Percentiles rank a stretch among this genome's conserved stretches.
Conservation (phyloP, 2,113 vertebrate species). For the Phasianus colchicus region DNA sequence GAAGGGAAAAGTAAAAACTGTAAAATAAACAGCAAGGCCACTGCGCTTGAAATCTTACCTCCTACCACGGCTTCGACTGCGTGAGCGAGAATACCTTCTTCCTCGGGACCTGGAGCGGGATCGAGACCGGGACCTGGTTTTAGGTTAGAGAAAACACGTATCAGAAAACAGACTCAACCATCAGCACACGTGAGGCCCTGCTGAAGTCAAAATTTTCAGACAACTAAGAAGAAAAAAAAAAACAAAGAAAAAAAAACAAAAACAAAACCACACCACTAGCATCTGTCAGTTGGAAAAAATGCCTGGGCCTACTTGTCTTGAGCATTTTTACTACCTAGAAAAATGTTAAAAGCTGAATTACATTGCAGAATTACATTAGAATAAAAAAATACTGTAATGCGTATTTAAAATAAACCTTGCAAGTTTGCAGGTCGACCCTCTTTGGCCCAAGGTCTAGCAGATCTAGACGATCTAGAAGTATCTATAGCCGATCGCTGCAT, state of each 20-base stretch:
- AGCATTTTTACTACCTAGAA: constrained; percentile 84
- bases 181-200: constrained; percentile 63
- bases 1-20: accelerated
- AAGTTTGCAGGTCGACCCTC: constrained; percentile 95
- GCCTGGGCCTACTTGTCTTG: constrained; percentile 79
- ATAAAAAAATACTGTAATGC: constrained; percentile 89
- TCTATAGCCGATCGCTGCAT: constrained; percentile 95
- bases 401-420: constrained; percentile 98
- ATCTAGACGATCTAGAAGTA: constrained; percentile 95
- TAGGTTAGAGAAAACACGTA: constrained; percentile 74
- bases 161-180: constrained; percentile 46
- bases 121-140: constrained; percentile 84
- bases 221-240: constrained; percentile 59
- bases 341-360: constrained; percentile 85
- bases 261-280: constrained; percentile 38
- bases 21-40: not conserved
- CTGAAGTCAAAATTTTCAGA: constrained; percentile 79
- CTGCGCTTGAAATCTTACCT: constrained; percentile 63
- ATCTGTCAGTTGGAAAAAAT: constrained; percentile 78
- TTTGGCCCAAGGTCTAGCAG: constrained; percentile 95
- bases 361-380: constrained; percentile 85
- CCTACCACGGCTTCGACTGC: constrained; percentile 86
- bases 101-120: constrained; percentile 86
- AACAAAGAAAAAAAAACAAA: not conserved
- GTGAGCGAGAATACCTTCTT: constrained; percentile 84